Evolutionary conservation across 2,113 vertebrate genomes (phyloP), one percentile per base, ranked within the genome.

Genomic region (Vidua chalybeata): DNA sequence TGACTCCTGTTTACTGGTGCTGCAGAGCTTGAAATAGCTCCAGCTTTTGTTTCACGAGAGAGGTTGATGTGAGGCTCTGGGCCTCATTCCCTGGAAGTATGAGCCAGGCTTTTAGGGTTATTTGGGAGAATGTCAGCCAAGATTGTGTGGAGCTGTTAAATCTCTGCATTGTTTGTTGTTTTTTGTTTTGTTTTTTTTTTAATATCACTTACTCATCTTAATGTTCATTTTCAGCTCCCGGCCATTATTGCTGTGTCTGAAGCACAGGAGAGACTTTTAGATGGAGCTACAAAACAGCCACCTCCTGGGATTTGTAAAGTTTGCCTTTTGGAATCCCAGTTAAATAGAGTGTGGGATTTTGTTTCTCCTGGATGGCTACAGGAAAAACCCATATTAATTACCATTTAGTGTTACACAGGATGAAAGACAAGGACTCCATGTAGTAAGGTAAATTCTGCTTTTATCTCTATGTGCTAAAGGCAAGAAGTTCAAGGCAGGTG

Each of bases 371-470:
- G 74, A 54, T 45, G 37, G 84, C 89, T 75, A 20, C 62, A 76
- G 81, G 89, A 94, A 80, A 87, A 94, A 41, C 62, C 46, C 55
- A 61, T 46, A 51, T 76, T 82, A 82, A 93, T 85, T 75, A 62
- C 66, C 62, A 10, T 39, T 45, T 46, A 30, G 55, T 5, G 7
- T 41, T n/a, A 84, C 33, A 6, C 20, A 6, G 56, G 71, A 94
- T 75, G 62, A 92, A 81, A 95, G 94, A 49, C 49, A 14, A 94
- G 46, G 58, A 76, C 74, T 85, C 54, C 7, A 0, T 12, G 26
- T 45, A 51, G 21, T 30, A 66, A 93, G 78, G 81, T 95, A 89
- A 91, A 59, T 82, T 64, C 33, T 87, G 46, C 71, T 93, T 89
- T 96, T 93, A 54, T 73, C 78, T 94, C 58, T 43, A 2, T 4